Evolutionary conservation across 1,140 invertebrate species (phyloP).

Genomic region (Caenorhabditis tropicalis): DNA sequence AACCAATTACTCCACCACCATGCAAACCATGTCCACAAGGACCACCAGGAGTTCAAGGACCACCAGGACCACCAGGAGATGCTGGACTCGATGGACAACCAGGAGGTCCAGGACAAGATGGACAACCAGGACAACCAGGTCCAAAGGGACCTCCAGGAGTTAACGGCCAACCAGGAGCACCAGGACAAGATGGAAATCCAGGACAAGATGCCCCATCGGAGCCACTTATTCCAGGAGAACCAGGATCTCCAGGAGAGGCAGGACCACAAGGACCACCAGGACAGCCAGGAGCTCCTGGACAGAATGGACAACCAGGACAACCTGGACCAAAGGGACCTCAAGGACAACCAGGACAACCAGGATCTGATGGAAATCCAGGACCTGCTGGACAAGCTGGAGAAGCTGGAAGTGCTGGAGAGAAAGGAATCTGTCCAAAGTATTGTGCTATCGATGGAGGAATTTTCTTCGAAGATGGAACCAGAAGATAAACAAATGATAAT

Average conservation of each 20-base stretch:
- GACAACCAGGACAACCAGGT: constrained; percentile 26
- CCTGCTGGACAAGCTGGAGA: constrained; percentile 14
- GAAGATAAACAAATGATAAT: constrained; percentile 10
- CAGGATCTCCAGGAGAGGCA: constrained; percentile 53
- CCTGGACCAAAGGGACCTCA: constrained; percentile 14
- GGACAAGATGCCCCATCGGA: constrained; percentile 53
- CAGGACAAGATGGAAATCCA: constrained; percentile 51
- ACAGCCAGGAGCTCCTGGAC: constrained; percentile 53
- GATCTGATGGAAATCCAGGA: constrained; percentile 27
- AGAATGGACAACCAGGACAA: constrained; percentile 44
- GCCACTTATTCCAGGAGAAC: constrained; percentile 52
- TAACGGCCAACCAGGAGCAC: constrained; percentile 54
- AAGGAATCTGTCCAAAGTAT: constrained; percentile 42
- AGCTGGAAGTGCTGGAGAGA: constrained; percentile 23
- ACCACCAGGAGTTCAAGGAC: constrained; percentile 31
- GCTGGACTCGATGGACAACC: constrained; percentile 33
- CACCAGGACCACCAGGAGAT: constrained; percentile 38
- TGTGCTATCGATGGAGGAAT: constrained; percentile 46
- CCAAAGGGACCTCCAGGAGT: constrained; percentile 55
- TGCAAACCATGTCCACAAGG: constrained; percentile 30
- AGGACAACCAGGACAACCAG: constrained; percentile 32
- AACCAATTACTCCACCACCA: constrained; percentile 28
- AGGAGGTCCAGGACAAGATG: constrained; percentile 53
- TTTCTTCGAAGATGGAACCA: constrained; percentile 35
- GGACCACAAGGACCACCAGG: constrained; percentile 55